Base-by-base conservation (phyloP, 2,797 vertebrate species). In the Picus viridis region DNA sequence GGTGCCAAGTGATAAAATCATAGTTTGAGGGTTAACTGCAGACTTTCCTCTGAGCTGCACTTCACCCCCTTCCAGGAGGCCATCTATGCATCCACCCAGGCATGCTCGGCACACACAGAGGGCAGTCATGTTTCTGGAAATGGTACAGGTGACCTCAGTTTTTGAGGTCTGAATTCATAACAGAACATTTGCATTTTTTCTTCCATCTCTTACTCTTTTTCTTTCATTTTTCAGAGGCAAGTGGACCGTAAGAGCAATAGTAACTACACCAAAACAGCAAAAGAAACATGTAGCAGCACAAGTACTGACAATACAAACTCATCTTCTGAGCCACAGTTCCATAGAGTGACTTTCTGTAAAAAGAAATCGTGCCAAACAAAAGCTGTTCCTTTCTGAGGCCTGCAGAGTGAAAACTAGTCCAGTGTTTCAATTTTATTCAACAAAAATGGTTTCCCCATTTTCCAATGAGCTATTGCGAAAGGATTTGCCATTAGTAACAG, bases 401-500 rank as follows among this genome's bases (percentile, higher is more conserved):
- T 2, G 2, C 23, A 45, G 57, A 57, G 84, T 15, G 12, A 84
- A 88, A 88, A 90, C 47, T 17, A 81, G 47, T 57, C 68, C 54
- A 24, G 11, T 72, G 67, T 68, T 89, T 67, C 73, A 49, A 22
- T 79, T 89, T 89, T 90, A 41, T 72, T 94, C 86, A 43, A 27
- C 68, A 36, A 51, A 73, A 82, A 86, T 14, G 0, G 26, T 64
- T 86, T 86, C 45, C 49, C 34, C 2, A 0, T 86, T 82, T 94
- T 92, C 87, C 73, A 82, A 71, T 19, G 23, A 70, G 86, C 86
- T 90, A 77, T 67, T 90, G 89, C 76, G 32, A 91, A 94, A 94
- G 54, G 80, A 95, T 94, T 95, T 95, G 80, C 85, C 80, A 71
- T 95, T 88, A 88, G 93, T 94, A 92, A 96, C 77, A 92, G 89